Evolutionary conservation across 2,113 vertebrate species (phyloP).

Genomic region (Larimichthys polyactis): DNA sequence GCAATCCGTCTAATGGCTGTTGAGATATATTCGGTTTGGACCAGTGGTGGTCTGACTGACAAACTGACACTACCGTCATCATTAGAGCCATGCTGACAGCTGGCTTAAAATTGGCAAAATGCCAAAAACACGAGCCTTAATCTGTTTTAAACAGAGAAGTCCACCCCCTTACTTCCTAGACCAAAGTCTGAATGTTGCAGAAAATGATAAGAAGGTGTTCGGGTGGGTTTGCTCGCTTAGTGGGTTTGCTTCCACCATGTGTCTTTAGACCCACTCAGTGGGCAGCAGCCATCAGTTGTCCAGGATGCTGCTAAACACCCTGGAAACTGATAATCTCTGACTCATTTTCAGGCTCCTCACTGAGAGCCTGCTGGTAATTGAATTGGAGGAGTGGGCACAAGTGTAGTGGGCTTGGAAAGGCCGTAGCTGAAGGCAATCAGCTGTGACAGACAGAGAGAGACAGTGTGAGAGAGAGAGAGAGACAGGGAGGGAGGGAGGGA

Average conservation of each 20-base stretch:
- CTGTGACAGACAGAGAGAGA: slow-evolving; percentile 54
- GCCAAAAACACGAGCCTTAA: neutral
- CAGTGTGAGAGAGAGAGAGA: slow-evolving; percentile 1
- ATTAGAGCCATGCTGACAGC: neutral
- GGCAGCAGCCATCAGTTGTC: slow-evolving; percentile 33
- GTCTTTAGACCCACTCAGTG: neutral
- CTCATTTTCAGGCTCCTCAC: slow-evolving; percentile 58
- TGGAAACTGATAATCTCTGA: slow-evolving; percentile 70
- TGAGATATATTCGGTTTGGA: neutral
- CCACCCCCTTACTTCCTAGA: neutral
- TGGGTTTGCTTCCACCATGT: neutral
- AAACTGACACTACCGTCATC: neutral
- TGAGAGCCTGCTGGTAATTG: slow-evolving; percentile 66
- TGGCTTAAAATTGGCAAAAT: neutral
- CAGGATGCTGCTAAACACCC: slow-evolving; percentile 52
- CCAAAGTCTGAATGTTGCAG: slow-evolving; percentile 7
- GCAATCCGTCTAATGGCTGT: neutral
- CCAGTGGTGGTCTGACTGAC: neutral
- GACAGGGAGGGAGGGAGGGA: neutral
- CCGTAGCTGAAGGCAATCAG: slow-evolving; percentile 55
- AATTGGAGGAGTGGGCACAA: slow-evolving; percentile 66
- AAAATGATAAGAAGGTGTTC: slow-evolving; percentile 2
- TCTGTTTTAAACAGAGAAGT: neutral
- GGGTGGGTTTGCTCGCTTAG: neutral
- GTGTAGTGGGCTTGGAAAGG: slow-evolving; percentile 48